Evolutionary conservation across 2,888 invertebrate genomes (phyloP).

Genomic region (Panopea generosa): DNA sequence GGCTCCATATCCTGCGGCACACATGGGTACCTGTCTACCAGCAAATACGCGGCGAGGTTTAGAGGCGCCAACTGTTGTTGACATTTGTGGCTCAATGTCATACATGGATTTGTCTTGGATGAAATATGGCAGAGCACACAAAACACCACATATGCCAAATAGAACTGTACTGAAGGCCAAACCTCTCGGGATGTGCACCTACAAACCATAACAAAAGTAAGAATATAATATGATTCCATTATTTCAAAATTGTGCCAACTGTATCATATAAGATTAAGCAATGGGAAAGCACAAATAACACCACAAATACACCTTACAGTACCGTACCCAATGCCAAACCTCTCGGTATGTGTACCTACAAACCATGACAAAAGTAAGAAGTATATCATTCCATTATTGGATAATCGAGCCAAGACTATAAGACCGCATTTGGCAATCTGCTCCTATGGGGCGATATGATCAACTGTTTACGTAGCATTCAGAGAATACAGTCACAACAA

Average conservation of each 20-base stretch:
- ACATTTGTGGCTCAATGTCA: constrained; percentile 1
- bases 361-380: neutral
- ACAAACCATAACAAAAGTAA: neutral
- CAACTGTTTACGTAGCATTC: too few species aligned
- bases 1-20: constrained; percentile 13
- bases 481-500: too few species aligned
- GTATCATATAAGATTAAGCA: too few species aligned
- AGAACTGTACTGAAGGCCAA: constrained; percentile 66
- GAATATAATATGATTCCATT: neutral
- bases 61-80: too few species aligned
- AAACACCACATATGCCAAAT: constrained; percentile 70
- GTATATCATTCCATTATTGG: neutral
- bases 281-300: constrained; percentile 71
- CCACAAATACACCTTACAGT: constrained; percentile 71
- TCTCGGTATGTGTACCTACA: constrained; percentile 69
- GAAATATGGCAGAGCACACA: constrained; percentile 73
- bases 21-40: constrained; percentile 42
- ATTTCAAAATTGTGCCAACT: too few species aligned
- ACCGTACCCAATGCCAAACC: constrained; percentile 66
- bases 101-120: constrained; percentile 50
- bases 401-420: too few species aligned
- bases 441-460: too few species aligned
- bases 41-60: neutral
- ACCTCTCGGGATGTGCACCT: constrained; percentile 70
- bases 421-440: too few species aligned